A percentile compares a stretch with the other conserved stretches of the same genome.
Evolutionary conservation across 2,113 vertebrate genomes (phyloP).

Genomic region (Oriolus oriolus): DNA sequence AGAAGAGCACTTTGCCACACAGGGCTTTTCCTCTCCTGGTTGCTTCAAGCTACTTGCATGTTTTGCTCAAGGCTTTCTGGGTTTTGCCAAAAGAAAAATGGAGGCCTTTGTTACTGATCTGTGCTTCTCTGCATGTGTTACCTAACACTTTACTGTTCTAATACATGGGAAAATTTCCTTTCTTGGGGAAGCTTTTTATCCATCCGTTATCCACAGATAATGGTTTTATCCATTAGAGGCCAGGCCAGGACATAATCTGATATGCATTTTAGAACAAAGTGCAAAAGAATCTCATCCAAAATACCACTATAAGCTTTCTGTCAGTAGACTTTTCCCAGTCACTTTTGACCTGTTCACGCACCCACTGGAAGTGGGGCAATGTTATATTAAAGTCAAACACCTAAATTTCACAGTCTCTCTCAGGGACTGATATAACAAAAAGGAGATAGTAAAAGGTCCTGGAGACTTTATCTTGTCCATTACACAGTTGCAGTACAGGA

Average conservation of each 20-base stretch:
- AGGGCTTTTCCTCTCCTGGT: background rate
- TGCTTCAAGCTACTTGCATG: background rate
- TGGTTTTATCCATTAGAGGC: background rate
- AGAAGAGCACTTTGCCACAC: background rate
- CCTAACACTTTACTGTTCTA: background rate
- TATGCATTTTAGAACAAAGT: background rate
- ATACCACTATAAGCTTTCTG: background rate
- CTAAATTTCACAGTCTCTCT: background rate
- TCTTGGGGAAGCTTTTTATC: background rate
- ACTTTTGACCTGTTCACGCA: background rate
- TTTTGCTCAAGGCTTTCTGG: background rate
- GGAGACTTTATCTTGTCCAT: background rate
- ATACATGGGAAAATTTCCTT: background rate
- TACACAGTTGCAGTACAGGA: background rate
- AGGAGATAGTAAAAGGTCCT: background rate
- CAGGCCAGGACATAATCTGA: background rate
- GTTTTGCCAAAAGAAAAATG: background rate
- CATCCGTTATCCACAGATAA: background rate
- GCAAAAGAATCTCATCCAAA: background rate
- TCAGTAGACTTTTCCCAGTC: background rate
- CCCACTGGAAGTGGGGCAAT: background rate
- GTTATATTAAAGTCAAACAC: background rate
- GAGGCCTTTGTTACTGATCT: background rate
- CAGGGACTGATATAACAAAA: background rate
- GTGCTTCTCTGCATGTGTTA: background rate